These are phyloP conservation scores for Caenorhabditis parvicauda DNA, from an alignment of 2,888 invertebrate species.

Conservation along the genomic window DNA sequence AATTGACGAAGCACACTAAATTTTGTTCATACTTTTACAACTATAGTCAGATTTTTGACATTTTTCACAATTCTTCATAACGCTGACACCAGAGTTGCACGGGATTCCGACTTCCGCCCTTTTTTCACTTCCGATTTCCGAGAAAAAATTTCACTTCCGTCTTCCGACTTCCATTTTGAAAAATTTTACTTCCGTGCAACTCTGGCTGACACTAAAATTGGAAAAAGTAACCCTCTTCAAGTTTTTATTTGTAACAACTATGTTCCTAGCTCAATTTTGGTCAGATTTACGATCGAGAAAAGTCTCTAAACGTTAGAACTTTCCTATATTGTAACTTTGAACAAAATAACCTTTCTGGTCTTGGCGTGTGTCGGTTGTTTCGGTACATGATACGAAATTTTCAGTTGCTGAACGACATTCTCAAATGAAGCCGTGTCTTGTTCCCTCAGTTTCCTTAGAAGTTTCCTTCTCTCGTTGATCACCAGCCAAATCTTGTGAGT, in stretches of 20 bases:
- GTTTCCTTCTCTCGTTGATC: constrained; percentile 49
- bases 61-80: neutral
- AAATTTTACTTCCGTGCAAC: no score
- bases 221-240: neutral
- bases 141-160: no score
- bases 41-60: neutral
- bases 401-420: constrained; percentile 39
- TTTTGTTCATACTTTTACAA: neutral
- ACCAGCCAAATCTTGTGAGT: constrained; percentile 50
- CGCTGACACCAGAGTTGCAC: no score
- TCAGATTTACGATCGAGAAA: no score
- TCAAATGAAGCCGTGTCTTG: constrained; percentile 44
- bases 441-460: constrained; percentile 43
- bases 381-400: constrained; percentile 58
- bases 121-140: no score
- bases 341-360: constrained; percentile 36
- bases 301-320: no score
- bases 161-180: no score
- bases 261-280: no score
- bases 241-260: no score
- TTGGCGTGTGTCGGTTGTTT: constrained; percentile 51
- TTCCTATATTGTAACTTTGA: neutral
- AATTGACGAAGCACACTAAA: neutral
- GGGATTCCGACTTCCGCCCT: no score
- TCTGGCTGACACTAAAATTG: no score